These are phyloP conservation scores for Gopherus flavomarginatus DNA, from an alignment of 2,113 vertebrate species.

Conservation along the genomic window DNA sequence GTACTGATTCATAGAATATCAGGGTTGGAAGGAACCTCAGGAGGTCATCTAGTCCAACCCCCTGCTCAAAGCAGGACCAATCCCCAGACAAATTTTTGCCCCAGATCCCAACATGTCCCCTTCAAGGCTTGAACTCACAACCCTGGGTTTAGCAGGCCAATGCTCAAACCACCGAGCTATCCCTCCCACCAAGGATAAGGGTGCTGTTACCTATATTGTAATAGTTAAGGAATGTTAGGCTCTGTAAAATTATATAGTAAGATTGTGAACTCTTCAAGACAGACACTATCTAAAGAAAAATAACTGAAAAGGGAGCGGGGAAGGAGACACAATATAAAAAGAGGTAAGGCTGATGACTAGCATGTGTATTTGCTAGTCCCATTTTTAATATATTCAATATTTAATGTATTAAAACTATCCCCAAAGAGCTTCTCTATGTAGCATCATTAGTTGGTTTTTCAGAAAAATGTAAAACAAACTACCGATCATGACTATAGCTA, in stretches of 20 bases:
- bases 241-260: neutral
- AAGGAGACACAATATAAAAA: neutral
- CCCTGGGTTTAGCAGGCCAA: too few species aligned
- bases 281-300: neutral
- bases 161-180: too few species aligned
- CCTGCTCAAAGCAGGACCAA: too few species aligned
- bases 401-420: neutral
- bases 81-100: too few species aligned
- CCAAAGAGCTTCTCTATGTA: neutral
- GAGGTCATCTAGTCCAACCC: too few species aligned
- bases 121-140: too few species aligned
- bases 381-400: neutral
- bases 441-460: too few species aligned
- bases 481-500: too few species aligned
- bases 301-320: neutral
- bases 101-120: too few species aligned
- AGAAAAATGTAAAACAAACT: too few species aligned
- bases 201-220: neutral
- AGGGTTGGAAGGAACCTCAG: too few species aligned
- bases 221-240: neutral
- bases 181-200: neutral
- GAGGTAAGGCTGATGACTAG: neutral
- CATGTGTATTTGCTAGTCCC: neutral
- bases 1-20: neutral
- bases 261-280: neutral